Base-by-base conservation (phyloP, 1,140 invertebrate genomes). In the Daktulosphaira vitifoliae region DNA sequence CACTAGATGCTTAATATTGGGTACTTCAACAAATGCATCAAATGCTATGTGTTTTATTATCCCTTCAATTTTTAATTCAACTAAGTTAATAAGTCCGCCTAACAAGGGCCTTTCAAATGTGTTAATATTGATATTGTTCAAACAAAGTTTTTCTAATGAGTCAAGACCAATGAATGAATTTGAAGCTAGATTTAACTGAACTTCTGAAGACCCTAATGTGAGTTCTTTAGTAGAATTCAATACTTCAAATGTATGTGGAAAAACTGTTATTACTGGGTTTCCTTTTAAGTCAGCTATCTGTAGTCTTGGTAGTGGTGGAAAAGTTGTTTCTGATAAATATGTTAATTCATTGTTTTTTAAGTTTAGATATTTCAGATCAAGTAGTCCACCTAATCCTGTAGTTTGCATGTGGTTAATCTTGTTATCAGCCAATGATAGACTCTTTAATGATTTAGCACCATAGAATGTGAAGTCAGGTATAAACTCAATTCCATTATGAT, bases 381-480 rank as follows among this genome's bases (percentile, higher is more conserved):
- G 70, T 22, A 87, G 72, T 9, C 84, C 84, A 11, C 82, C 84
- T 33, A 87, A 72, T 56, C 83, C 81, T 5, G 82, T 78, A 59
- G 83, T 82, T 68, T 83, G 78, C n/a, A 87, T 72, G 54, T 81
- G 80, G 2, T 82, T 69, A 37, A 87, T 71, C 42, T 78, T 75
- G 73, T 87, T 87, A 48, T 79, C 74, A 0, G 84, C 79, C 50
- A 87, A 69, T 2, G 83, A 86, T 20, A 87, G 71, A 4, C 75
- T 76, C 73, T 76, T 81, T 16, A 86, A 71, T 68, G 82, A 81
- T 15, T 80, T 78, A 2, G 83, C 82, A 3, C 83, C 83, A 70
- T 83, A 83, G 68, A 86, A 84, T 16, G 82, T 80, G 72, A 86
- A 86, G 52, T 84, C 79, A 9, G 83, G 82, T 49, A 86, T 78